Conservation (phyloP, 2,113 vertebrate species). For the Nothoprocta pentlandii region DNA sequence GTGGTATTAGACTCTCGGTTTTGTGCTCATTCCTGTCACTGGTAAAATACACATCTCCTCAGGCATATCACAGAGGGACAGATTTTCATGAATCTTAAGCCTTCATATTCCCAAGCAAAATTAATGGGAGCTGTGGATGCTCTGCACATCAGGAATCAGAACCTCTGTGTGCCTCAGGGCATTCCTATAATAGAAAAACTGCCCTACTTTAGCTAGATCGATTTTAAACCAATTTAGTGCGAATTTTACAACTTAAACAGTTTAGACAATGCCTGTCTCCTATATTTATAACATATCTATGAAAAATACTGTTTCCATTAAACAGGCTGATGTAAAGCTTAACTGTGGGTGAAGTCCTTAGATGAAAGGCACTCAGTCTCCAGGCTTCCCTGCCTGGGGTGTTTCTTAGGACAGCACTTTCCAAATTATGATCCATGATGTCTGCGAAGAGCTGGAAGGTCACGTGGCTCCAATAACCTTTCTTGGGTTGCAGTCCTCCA, state of each 20-base stretch:
- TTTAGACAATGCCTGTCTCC: neutral
- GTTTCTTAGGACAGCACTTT: neutral
- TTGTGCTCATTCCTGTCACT: neutral
- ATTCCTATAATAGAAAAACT: neutral
- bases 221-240: neutral
- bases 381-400: neutral
- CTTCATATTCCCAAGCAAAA: neutral
- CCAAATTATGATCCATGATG: neutral
- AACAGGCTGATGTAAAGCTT: neutral
- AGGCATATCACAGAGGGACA: neutral
- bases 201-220: neutral
- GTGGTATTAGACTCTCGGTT: neutral
- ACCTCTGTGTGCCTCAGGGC: neutral
- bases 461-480: neutral
- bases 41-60: neutral
- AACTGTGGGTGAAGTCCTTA: neutral
- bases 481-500: neutral
- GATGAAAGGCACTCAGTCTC: neutral
- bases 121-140: neutral
- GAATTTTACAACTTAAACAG: neutral
- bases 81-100: neutral
- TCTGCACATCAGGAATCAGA: fast-evolving
- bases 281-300: neutral
- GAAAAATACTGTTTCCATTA: neutral
- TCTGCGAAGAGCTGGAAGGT: neutral